phyloP scores from a whole-genome alignment of 2,113 vertebrate species.

The Lycocorax pyrrhopterus region DNA sequence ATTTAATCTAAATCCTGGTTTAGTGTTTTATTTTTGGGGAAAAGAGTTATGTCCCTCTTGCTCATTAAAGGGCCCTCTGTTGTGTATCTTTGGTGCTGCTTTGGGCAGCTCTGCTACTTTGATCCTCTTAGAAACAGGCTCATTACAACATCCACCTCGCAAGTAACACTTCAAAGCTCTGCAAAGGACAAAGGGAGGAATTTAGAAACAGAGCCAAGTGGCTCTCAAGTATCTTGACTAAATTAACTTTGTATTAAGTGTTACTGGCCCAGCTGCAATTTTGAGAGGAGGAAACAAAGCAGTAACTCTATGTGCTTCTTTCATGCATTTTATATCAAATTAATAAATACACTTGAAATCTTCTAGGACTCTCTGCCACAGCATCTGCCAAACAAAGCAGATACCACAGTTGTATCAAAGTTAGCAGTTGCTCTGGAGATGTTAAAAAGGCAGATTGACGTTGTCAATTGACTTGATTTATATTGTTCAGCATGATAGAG shows the following conservation, averaged over 20 bases:
- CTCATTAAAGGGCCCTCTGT: slow-evolving; percentile 54
- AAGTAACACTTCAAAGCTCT: slow-evolving; percentile 66
- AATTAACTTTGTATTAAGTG: slow-evolving; percentile 54
- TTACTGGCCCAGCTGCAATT: slow-evolving; percentile 49
- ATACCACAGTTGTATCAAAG: not conserved
- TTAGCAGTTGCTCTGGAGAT: not conserved
- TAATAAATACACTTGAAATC: not conserved
- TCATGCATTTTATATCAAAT: slow-evolving; percentile 17
- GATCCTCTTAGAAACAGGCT: slow-evolving; percentile 55
- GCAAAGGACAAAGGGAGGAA: slow-evolving; percentile 53
- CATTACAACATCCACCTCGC: slow-evolving; percentile 55
- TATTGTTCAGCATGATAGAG: not conserved
- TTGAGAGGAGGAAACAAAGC: slow-evolving; percentile 19
- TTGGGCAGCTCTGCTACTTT: slow-evolving; percentile 63
- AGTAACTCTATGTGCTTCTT: not conserved
- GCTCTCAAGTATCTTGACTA: slow-evolving; percentile 53
- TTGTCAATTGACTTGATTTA: not conserved
- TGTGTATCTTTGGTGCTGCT: slow-evolving; percentile 57
- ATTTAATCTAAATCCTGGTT: slow-evolving; percentile 52
- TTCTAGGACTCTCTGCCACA: not conserved
- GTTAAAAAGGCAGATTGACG: not conserved
- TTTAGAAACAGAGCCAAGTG: slow-evolving; percentile 60
- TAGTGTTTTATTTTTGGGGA: slow-evolving; percentile 25
- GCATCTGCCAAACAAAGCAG: not conserved
- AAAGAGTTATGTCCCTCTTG: not conserved